Evolutionary conservation across 1,140 invertebrate species (phyloP).

Genomic region (Macrotrachela quadricornifera): DNA sequence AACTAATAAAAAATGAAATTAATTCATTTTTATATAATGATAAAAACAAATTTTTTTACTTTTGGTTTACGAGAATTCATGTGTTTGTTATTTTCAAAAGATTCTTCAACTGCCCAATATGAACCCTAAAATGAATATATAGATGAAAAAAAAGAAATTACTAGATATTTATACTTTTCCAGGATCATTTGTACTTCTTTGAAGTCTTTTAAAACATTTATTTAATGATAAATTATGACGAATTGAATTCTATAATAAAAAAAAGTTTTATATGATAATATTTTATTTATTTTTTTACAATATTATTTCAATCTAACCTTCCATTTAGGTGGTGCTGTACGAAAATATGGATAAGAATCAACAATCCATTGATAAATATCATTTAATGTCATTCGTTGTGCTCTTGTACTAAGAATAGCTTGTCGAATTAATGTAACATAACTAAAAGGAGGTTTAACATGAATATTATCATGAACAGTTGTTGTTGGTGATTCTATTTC

Average conservation of each 20-base stretch:
- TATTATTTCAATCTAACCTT: slow-evolving; percentile 35
- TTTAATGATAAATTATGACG: slow-evolving; percentile 8
- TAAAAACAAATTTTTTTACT: too few species aligned
- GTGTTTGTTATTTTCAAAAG: too few species aligned
- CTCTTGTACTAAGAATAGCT: slow-evolving; percentile 45
- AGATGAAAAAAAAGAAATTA: too few species aligned
- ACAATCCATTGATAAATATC: slow-evolving; percentile 36
- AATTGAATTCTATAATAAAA: neutral
- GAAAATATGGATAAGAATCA: slow-evolving; percentile 39
- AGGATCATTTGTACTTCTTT: slow-evolving; percentile 2
- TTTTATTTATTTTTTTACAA: neutral
- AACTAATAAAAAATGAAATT: too few species aligned
- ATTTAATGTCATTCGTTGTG: slow-evolving; percentile 34
- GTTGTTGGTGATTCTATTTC: neutral
- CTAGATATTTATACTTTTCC: neutral
- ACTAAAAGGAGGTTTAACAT: slow-evolving; percentile 38
- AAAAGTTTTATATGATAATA: neutral
- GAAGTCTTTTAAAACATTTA: slow-evolving; percentile 7
- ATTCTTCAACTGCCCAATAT: slow-evolving; percentile 26
- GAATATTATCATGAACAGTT: neutral
- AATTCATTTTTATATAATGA: too few species aligned
- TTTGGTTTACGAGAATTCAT: too few species aligned
- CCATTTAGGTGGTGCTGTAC: slow-evolving; percentile 46
- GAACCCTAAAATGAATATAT: slow-evolving; percentile 20
- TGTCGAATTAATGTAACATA: slow-evolving; percentile 48